These are phyloP conservation scores for Chelon labrosus DNA, from an alignment of 2,797 vertebrate genomes.

Conservation along the genomic window DNA sequence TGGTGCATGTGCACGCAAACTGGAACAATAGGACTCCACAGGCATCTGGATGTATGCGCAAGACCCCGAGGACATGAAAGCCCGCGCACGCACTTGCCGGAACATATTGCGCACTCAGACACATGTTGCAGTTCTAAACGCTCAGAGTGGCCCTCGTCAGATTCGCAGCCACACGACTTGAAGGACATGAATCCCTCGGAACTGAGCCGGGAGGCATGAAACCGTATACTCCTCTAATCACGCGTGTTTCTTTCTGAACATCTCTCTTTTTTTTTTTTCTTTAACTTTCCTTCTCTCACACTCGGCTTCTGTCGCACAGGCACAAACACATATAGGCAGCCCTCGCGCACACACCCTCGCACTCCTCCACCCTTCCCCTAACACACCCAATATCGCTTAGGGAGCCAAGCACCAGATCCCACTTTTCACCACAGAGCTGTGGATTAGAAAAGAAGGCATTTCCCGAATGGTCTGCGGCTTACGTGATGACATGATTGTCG, in stretches of 20 bases:
- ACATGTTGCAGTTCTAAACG: conserved; percentile 4
- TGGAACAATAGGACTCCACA: conserved; percentile 65
- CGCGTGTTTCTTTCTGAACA: conserved; percentile 53
- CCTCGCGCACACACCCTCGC: conserved; percentile 1
- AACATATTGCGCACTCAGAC: conserved; percentile 9
- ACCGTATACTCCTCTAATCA: conserved; percentile 61
- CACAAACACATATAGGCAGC: conserved; percentile 38
- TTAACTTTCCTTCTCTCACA: conserved; percentile 18
- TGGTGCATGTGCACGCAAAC: conserved; percentile 44
- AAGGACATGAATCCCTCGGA: conserved; percentile 52
- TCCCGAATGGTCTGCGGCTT: conserved; percentile 72
- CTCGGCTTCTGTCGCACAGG: conserved; percentile 28
- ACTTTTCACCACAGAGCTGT: conserved; percentile 66
- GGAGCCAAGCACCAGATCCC: conserved; percentile 61
- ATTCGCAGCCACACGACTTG: conserved; percentile 64
- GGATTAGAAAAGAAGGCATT: conserved; percentile 75
- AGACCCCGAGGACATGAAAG: conserved; percentile 31
- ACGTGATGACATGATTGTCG: conserved; percentile 79
- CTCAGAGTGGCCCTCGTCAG: conserved; percentile 40
- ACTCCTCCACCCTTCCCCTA: conserved; percentile 49
- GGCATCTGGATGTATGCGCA: conserved; percentile 28
- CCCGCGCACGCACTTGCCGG: conserved; percentile 9
- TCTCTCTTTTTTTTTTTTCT: conserved; percentile 14
- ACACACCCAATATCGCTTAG: conserved; percentile 59
- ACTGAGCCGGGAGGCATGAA: conserved; percentile 69